A percentile compares a stretch with the other conserved stretches of the same genome.
Evolutionary conservation across 2,888 invertebrate species (phyloP).

Genomic region (Hololepta plana): DNA sequence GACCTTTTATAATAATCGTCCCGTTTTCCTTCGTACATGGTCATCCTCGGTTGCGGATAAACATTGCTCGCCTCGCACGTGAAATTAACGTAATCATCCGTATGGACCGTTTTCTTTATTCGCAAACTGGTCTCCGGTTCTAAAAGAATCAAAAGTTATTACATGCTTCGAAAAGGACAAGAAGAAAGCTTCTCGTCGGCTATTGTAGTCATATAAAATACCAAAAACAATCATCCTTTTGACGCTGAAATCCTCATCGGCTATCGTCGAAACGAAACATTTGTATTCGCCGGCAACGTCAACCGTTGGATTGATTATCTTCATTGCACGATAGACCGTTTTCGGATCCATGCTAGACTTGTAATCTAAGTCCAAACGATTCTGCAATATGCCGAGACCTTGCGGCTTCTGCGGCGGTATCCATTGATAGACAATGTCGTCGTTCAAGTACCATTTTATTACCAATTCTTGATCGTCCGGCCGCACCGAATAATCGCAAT

Average conservation of each 20-base stretch:
- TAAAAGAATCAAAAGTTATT: conserved; percentile 14
- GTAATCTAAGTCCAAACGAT: conserved; percentile 42
- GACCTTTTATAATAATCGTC: conserved; percentile 17
- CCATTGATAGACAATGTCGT: conserved; percentile 64
- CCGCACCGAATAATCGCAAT: conserved; percentile 50
- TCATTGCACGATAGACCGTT: conserved; percentile 51
- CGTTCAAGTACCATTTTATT: conserved; percentile 58
- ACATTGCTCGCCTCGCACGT: conserved; percentile 27
- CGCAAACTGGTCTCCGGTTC: conserved; percentile 22
- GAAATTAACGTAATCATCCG: conserved; percentile 24
- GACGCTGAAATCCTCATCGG: conserved; percentile 45
- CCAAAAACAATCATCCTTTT: conserved; percentile 50
- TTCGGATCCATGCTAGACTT: conserved; percentile 41
- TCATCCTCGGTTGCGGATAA: conserved; percentile 25
- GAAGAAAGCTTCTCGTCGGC: too few relatives aligned
- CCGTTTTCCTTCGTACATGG: conserved; percentile 16
- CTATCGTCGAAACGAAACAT: conserved; percentile 50
- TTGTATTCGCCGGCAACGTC: conserved; percentile 56
- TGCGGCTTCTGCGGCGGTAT: conserved; percentile 51
- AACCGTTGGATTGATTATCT: conserved; percentile 46
- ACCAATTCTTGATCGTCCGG: conserved; percentile 48
- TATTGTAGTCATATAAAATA: conserved; percentile 21
- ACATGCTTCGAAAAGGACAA: too few relatives aligned
- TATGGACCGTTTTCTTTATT: conserved; percentile 16
- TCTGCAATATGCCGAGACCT: conserved; percentile 36